Evolutionary conservation across 2,113 vertebrate genomes (phyloP).

Genomic region (Aphyosemion australe): DNA sequence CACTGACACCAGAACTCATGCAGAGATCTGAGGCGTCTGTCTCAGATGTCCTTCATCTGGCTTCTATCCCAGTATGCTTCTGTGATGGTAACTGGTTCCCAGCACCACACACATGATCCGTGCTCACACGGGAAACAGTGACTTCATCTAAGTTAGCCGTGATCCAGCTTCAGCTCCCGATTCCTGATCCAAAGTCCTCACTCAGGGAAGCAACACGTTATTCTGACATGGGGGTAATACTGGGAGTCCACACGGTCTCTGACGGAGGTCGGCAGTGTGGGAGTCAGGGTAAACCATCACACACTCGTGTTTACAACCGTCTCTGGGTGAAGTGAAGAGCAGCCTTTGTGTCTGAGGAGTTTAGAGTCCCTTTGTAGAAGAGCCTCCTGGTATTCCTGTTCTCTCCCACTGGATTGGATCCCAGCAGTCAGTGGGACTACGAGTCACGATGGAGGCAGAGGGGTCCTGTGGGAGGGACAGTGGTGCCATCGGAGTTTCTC

Average conservation of each 20-base stretch:
- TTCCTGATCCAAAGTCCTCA: constrained; percentile 11
- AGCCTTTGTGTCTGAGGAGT: constrained; percentile 41
- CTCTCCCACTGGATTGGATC: constrained; percentile 46
- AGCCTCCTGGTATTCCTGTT: constrained; percentile 38
- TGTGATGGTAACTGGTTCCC: constrained; percentile 18
- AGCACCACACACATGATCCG: constrained; percentile 28
- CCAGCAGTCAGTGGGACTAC: neutral
- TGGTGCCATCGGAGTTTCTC: constrained; percentile 37
- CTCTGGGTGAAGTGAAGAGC: constrained; percentile 21
- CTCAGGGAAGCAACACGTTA: constrained; percentile 10
- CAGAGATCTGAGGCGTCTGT: too few relatives aligned
- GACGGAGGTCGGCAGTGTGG: constrained; percentile 3
- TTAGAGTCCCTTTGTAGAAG: constrained; percentile 27
- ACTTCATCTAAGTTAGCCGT: too few relatives aligned
- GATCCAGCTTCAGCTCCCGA: too few relatives aligned
- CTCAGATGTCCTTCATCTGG: neutral
- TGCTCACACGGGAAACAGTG: neutral
- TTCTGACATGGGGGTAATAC: constrained; percentile 8
- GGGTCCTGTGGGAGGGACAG: neutral
- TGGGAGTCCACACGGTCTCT: constrained; percentile 4
- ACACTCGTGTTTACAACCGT: constrained; percentile 11
- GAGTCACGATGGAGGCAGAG: constrained; percentile 13
- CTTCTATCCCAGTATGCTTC: constrained; percentile 9
- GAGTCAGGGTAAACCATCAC: constrained; percentile 1
- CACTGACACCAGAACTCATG: neutral